Base-by-base conservation (phyloP, 2,797 vertebrate species). In the Hephaestus fuliginosus region DNA sequence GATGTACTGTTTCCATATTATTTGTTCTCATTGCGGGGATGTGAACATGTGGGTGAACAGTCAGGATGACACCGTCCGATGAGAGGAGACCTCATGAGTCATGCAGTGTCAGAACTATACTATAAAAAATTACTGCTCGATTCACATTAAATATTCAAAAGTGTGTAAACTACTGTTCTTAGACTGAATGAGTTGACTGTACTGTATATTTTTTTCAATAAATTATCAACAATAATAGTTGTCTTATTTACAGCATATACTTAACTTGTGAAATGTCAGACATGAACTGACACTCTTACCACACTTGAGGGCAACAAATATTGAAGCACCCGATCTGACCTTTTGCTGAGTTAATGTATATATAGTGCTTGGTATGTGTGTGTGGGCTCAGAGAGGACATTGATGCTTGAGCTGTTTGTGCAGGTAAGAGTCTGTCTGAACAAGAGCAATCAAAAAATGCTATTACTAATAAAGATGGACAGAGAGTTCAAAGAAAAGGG, bases 81-180 rank as follows among this genome's bases (percentile, higher is more conserved):
- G 51, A 56, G 48, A 61, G 0, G 74, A 5, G n/a, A 43, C 22
- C 8, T 7, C 11, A 49, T 3, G 10, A 30, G 18, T 0, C 33
- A 61, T 7, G 5, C 11, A 25, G 22, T 44, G 9, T 22, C 48
- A 8, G 17, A 22, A 44, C 18, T 25, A 4, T 15, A 58, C 36
- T 44, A 7, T 46, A n/a, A 22, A 30, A 39, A 53, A 52, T 20
- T 2, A 60, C 20, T 30, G 4, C 63, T 49, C 5, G 2, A 2
- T 46, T 48, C 52, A 48, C 1, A 14, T 2, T 9, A 18, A 61
- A 33, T 9, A 9, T 67, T 52, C 15, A 44, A 51, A 57, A 28
- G 7, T 9, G 33, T 79, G 63, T 55, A 69, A 67, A 62, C 25
- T 79, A 79, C 57, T 58, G 46, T 64, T 73, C 17, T n/a, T 20